Evolutionary conservation across 1,140 invertebrate genomes (phyloP).

Genomic region (Drosophila varians): DNA sequence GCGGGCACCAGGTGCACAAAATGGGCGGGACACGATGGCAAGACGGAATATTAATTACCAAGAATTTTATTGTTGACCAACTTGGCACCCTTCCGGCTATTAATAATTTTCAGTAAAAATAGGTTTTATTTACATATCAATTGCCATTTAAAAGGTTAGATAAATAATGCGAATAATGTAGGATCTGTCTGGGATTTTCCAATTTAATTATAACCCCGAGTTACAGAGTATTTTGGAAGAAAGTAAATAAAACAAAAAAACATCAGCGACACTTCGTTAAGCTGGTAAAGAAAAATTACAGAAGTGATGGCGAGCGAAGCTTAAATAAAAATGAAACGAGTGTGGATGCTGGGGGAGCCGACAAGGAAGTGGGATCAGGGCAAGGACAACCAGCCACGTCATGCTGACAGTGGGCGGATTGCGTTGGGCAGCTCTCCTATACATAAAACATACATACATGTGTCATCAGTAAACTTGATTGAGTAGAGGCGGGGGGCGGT

Average conservation of each 20-base stretch:
- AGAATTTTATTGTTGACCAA: background rate
- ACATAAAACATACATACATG: conserved; percentile 20
- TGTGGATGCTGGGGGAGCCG: conserved; percentile 14
- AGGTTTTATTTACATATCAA: background rate
- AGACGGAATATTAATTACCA: background rate
- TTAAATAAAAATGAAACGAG: conserved; percentile 61
- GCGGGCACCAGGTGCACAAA: conserved; percentile 8
- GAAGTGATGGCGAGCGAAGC: conserved; percentile 50
- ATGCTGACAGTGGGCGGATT: conserved; percentile 51
- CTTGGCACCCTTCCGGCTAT: background rate
- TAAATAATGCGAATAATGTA: background rate
- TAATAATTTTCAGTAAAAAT: background rate
- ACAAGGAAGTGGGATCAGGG: conserved; percentile 34
- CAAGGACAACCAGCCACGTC: conserved; percentile 56
- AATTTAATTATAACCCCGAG: background rate
- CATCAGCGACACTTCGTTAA: conserved; percentile 46
- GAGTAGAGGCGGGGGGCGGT: conserved; percentile 11
- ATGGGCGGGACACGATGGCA: conserved; percentile 12
- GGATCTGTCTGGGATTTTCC: no score
- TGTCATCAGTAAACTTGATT: conserved; percentile 58
- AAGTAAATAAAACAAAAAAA: conserved; percentile 15
- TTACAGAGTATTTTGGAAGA: conserved; percentile 3
- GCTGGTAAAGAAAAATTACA: conserved; percentile 43
- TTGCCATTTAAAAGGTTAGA: background rate
- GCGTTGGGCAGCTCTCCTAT: background rate